Evolutionary conservation across 2,888 invertebrate species (phyloP).

Genomic region (Macropis europaea): DNA sequence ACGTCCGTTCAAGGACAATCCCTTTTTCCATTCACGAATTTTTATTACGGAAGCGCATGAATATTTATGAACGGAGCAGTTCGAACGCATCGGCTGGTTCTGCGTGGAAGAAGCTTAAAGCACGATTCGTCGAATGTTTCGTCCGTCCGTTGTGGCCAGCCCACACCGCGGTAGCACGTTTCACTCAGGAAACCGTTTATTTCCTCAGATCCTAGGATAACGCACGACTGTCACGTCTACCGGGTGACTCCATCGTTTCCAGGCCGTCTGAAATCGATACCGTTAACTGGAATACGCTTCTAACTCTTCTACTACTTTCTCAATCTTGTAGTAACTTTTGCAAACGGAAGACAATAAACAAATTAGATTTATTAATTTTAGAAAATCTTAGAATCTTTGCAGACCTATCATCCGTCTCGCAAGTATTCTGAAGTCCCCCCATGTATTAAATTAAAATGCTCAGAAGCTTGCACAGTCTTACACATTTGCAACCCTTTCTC

Average conservation of each 20-base stretch:
- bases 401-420: too few relatives aligned
- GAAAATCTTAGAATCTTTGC: not conserved
- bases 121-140: conserved; percentile 31
- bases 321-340: too few relatives aligned
- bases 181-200: conserved; percentile 67
- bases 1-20: conserved; percentile 8
- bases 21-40: conserved; percentile 43
- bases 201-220: conserved; percentile 64
- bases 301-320: not conserved
- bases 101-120: conserved; percentile 40
- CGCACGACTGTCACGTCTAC: conserved; percentile 34
- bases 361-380: too few relatives aligned
- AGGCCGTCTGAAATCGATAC: not conserved
- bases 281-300: conserved; percentile 1
- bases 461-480: too few relatives aligned
- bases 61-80: conserved; percentile 44
- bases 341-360: too few relatives aligned
- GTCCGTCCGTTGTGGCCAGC: conserved; percentile 44
- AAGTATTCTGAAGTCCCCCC: too few relatives aligned
- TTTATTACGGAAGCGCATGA: conserved; percentile 29
- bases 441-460: too few relatives aligned
- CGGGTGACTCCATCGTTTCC: conserved; percentile 40
- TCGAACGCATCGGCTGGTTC: not conserved
- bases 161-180: conserved; percentile 55
- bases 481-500: too few relatives aligned